phyloP scores from a whole-genome alignment of 2,113 vertebrate species.

The Piliocolobus tephrosceles region DNA sequence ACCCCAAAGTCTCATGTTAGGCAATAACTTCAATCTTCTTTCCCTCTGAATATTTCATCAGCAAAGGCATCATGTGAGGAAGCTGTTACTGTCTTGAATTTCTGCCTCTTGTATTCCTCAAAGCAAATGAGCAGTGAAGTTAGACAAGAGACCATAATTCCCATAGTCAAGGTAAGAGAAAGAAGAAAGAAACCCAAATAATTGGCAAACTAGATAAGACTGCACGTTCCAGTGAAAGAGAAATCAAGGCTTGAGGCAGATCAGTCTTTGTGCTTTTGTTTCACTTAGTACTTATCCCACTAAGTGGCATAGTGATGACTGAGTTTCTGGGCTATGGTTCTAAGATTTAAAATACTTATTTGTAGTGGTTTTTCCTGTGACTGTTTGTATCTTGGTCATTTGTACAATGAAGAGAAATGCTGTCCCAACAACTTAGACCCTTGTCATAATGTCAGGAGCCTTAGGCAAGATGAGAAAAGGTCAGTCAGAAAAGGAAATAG shows the following conservation, averaged over 20 bases:
- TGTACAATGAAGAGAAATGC: slow-evolving; percentile 66
- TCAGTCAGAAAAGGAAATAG: slow-evolving; percentile 67
- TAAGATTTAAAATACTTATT: background rate
- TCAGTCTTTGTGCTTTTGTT: background rate
- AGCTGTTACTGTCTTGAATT: slow-evolving; percentile 17
- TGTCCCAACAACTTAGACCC: slow-evolving; percentile 69
- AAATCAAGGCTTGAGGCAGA: background rate
- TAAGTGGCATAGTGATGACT: background rate
- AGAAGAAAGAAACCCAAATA: background rate
- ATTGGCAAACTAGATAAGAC: background rate
- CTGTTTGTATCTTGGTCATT: slow-evolving; percentile 75
- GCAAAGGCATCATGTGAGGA: background rate
- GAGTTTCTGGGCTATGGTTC: background rate
- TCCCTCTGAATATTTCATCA: slow-evolving; percentile 47
- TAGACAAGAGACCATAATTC: background rate
- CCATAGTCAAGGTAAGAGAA: background rate
- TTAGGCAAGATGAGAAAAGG: slow-evolving; percentile 74
- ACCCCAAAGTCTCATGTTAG: background rate
- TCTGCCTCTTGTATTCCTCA: background rate
- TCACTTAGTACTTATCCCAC: background rate
- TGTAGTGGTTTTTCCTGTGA: background rate
- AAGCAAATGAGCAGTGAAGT: background rate
- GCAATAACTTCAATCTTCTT: background rate
- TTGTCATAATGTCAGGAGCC: slow-evolving; percentile 71
- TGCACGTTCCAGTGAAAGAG: background rate